phyloP scores from a whole-genome alignment of 2,797 vertebrate species.

The Coccyzus lansbergi region DNA sequence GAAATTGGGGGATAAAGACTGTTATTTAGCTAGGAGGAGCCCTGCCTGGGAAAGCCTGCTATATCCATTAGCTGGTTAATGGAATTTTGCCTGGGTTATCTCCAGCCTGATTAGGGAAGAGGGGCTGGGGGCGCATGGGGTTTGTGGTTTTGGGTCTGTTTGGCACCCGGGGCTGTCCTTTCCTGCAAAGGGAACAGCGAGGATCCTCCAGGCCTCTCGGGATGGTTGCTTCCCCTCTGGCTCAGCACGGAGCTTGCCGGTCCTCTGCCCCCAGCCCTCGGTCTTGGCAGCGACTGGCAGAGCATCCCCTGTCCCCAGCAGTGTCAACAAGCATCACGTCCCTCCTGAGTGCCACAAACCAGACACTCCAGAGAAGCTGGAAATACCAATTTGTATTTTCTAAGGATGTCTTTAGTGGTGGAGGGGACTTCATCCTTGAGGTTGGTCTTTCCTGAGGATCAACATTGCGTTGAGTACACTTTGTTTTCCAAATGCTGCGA shows the following conservation, averaged over 20 bases:
- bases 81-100: constrained; percentile 18
- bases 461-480: not conserved
- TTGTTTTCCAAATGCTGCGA: not conserved
- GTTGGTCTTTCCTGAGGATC: not conserved
- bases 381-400: not conserved
- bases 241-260: not conserved
- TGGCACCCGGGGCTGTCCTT: not conserved
- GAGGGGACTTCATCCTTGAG: not conserved
- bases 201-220: not conserved
- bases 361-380: not conserved
- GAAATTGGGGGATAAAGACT: constrained; percentile 57
- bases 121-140: not conserved
- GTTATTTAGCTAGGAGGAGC: constrained; percentile 28
- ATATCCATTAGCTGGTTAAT: not conserved
- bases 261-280: accelerated
- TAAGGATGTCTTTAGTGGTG: not conserved
- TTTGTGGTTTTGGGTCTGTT: not conserved
- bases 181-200: not conserved
- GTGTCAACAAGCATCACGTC: not conserved
- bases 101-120: not conserved
- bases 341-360: not conserved
- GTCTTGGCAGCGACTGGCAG: not conserved
- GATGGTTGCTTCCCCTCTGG: not conserved
- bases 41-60: constrained; percentile 14
- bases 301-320: not conserved